Evolutionary conservation across 2,797 vertebrate species (phyloP).

Genomic region (Luscinia megarhynchos): DNA sequence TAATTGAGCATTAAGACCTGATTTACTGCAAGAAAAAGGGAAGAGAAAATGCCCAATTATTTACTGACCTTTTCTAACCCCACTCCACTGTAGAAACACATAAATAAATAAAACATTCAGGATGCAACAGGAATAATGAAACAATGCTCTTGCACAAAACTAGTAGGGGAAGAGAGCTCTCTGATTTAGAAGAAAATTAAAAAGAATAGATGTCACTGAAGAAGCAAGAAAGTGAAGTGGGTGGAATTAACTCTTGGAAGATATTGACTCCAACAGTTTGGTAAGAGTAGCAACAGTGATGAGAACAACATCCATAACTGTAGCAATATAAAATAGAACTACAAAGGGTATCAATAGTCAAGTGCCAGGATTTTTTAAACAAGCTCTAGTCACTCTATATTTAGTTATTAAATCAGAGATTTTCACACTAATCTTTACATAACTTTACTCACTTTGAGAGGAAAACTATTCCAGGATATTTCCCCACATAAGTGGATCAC

Average conservation of each 20-base stretch:
- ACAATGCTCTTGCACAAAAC: background rate
- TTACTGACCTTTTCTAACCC: slow-evolving; percentile 39
- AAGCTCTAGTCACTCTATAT: background rate
- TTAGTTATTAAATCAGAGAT: background rate
- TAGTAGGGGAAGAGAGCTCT: background rate
- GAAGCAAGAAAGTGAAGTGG: background rate
- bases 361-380: background rate
- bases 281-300: background rate
- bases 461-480: background rate
- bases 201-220: background rate
- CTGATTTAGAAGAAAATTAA: background rate
- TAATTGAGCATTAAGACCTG: slow-evolving; percentile 44
- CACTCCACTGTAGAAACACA: slow-evolving; percentile 8
- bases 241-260: background rate
- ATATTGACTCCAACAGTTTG: background rate
- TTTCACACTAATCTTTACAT: background rate
- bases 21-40: slow-evolving; percentile 37
- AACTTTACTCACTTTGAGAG: background rate
- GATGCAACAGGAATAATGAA: slow-evolving; percentile 23
- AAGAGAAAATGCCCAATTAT: slow-evolving; percentile 54
- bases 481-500: background rate
- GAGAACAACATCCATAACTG: background rate
- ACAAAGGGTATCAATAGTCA: background rate
- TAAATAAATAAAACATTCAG: slow-evolving; percentile 48
- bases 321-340: background rate